These are phyloP conservation scores for Darwinula stevensoni DNA, from an alignment of 2,888 invertebrate genomes.

Conservation along the genomic window DNA sequence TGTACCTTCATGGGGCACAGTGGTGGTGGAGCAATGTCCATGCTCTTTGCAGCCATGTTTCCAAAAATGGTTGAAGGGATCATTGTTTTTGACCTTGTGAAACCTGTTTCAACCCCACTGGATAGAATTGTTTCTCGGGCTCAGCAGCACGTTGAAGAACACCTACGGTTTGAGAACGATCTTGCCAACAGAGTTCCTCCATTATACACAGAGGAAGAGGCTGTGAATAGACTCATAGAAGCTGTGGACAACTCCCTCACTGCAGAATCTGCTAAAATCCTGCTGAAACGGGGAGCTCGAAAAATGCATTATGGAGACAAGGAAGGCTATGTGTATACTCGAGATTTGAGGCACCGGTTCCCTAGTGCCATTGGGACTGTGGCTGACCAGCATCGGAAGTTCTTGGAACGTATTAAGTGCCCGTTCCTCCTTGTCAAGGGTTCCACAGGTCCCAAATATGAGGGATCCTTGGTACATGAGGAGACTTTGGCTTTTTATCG, in stretches of 20 bases:
- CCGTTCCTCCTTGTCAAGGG: neutral
- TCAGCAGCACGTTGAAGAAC: neutral
- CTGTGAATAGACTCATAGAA: conserved; percentile 14
- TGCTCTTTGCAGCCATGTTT: conserved; percentile 14
- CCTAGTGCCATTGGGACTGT: neutral
- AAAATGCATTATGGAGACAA: neutral
- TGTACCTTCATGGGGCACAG: conserved; percentile 18
- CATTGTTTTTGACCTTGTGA: conserved; percentile 11
- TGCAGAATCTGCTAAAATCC: conserved; percentile 5
- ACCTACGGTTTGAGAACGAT: conserved; percentile 14
- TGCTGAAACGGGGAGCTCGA: conserved; percentile 5
- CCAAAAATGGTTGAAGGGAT: conserved; percentile 14
- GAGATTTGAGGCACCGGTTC: conserved; percentile 4
- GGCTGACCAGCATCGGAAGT: neutral
- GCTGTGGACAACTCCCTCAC: conserved; percentile 13
- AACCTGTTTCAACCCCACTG: conserved; percentile 8
- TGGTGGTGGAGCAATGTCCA: conserved; percentile 21
- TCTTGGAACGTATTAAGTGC: neutral
- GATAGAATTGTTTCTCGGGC: neutral
- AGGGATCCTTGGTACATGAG: neutral
- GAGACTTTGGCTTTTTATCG: conserved; percentile 9
- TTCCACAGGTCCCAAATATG: neutral
- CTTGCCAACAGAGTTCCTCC: conserved; percentile 12
- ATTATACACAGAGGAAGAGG: conserved; percentile 19
- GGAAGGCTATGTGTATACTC: neutral